A percentile compares a stretch with the other conserved stretches of the same genome.
Conservation (phyloP, 2,797 vertebrate genomes). For the Anabacerthia variegaticeps region DNA sequence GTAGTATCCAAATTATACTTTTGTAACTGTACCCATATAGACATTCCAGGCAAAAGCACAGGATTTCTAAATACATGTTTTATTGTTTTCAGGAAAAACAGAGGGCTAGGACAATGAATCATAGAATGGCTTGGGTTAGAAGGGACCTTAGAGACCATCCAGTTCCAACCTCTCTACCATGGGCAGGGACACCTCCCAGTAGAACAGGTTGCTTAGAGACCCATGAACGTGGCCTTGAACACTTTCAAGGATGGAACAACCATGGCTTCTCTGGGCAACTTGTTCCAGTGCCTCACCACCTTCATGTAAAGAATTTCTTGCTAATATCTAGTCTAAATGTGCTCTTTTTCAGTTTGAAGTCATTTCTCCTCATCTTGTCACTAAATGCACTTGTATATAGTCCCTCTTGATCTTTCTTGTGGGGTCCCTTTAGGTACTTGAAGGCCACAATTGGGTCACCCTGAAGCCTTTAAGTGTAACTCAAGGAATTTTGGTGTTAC, state of each 20-base stretch:
- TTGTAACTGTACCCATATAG: accelerated
- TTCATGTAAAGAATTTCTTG: not conserved
- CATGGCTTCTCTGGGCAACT: not conserved
- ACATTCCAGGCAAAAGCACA: not conserved
- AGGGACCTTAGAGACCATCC: not conserved
- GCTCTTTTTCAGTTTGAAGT: not conserved
- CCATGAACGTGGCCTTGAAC: not conserved
- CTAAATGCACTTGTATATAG: not conserved
- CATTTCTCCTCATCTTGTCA: not conserved
- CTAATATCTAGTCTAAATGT: not conserved
- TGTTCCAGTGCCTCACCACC: not conserved
- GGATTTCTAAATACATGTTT: not conserved
- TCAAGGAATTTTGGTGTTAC: not conserved
- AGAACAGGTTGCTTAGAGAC: not conserved
- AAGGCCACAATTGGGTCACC: not conserved
- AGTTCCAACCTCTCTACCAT: not conserved
- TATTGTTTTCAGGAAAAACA: not conserved
- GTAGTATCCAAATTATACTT: not conserved
- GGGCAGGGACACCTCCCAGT: not conserved
- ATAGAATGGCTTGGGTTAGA: not conserved
- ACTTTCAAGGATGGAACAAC: not conserved
- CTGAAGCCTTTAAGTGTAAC: not conserved
- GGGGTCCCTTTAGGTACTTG: not conserved
- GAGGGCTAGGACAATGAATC: not conserved
- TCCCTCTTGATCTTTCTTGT: not conserved